phyloP scores from a whole-genome alignment of 2,888 invertebrate genomes.

The Macrophya annulata region DNA sequence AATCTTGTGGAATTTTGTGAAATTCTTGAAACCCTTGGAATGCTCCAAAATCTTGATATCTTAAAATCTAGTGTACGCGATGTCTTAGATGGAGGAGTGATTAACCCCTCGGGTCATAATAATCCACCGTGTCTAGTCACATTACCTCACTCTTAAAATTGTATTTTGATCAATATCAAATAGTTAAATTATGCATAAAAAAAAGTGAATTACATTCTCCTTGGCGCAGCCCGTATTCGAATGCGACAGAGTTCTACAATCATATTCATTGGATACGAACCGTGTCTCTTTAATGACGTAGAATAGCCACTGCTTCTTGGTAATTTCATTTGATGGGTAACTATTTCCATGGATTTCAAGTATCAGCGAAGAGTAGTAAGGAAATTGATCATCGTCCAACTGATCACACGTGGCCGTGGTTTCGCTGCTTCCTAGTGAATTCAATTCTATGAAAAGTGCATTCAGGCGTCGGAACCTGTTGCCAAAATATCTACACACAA shows the following conservation, averaged over 20 bases:
- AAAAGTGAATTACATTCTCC: no score
- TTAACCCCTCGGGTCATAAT: no score
- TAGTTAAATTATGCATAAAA: no score
- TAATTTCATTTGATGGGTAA: neutral
- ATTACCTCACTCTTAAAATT: no score
- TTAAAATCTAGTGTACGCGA: no score
- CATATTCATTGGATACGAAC: neutral
- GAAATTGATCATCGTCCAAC: neutral
- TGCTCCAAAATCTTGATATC: no score
- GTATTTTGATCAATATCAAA: no score
- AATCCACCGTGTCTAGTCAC: no score
- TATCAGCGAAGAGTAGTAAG: neutral
- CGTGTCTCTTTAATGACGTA: neutral
- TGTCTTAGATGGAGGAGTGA: no score
- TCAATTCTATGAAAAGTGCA: neutral
- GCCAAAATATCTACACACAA: neutral
- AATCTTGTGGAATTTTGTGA: neutral
- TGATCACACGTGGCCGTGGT: neutral
- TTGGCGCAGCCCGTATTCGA: neutral
- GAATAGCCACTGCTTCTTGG: neutral
- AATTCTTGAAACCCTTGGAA: no score
- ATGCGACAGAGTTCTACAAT: neutral
- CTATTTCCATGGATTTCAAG: neutral
- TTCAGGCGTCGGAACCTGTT: constrained; percentile 26
- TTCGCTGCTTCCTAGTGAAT: neutral